Evolutionary conservation across 2,113 vertebrate species (phyloP).

Genomic region (Cettia cetti): DNA sequence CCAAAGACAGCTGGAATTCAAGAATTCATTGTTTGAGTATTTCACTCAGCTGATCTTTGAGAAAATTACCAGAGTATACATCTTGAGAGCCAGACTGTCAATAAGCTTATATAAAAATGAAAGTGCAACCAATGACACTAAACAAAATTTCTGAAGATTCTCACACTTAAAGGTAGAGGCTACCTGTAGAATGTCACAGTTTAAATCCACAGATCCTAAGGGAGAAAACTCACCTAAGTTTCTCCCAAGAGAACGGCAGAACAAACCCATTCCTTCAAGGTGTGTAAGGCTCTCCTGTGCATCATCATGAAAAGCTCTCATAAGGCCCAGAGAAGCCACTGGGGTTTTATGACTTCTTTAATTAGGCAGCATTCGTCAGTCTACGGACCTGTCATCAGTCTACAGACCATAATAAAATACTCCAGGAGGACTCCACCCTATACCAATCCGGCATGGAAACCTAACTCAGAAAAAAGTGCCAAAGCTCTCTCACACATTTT

Average conservation of each 20-base stretch:
- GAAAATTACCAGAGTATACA: background rate
- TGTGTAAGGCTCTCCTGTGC: background rate
- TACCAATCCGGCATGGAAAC: background rate
- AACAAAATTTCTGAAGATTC: background rate
- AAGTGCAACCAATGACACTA: background rate
- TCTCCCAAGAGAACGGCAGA: background rate
- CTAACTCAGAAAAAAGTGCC: background rate
- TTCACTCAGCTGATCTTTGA: background rate
- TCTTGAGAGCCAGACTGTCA: background rate
- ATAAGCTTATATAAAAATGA: background rate
- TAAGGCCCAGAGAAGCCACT: background rate
- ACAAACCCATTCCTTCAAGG: background rate
- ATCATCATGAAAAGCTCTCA: background rate
- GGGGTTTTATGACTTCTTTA: background rate
- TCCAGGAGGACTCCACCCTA: background rate
- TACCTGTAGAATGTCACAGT: background rate
- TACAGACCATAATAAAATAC: background rate
- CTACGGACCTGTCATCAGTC: background rate
- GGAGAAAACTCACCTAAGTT: background rate
- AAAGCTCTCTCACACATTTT: rapidly evolving
- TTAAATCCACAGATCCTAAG: background rate
- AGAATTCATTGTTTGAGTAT: background rate
- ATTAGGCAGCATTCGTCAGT: slow-evolving; percentile 9
- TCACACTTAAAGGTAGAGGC: background rate
- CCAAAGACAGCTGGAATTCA: background rate